Conservation (phyloP, 2,888 invertebrate species). For the Antheraea assamensis region DNA sequence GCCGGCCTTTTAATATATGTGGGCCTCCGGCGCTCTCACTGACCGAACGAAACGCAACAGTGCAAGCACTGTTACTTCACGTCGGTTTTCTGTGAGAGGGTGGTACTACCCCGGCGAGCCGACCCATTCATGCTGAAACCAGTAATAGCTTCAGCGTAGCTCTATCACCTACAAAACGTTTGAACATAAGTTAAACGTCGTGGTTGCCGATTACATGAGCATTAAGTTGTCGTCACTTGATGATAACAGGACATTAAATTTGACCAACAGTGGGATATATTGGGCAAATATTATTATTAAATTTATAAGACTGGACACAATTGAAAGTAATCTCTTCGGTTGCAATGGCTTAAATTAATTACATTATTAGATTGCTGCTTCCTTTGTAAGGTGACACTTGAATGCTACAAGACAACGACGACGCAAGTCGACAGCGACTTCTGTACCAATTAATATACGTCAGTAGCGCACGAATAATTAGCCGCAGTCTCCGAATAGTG, state of each 20-base stretch:
- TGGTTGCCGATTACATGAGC: not conserved
- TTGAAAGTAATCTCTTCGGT: not conserved
- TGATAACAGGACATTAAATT: not conserved
- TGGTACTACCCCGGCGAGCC: no score
- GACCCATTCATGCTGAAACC: no score
- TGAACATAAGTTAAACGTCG: not conserved
- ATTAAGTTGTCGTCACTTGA: not conserved
- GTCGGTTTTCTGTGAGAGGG: no score
- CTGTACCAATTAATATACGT: conserved; percentile 79
- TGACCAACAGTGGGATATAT: not conserved
- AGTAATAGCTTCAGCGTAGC: no score
- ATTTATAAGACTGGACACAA: not conserved
- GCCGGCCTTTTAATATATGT: no score
- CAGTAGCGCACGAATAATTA: conserved; percentile 74
- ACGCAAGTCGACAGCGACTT: conserved; percentile 61
- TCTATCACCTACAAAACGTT: no score
- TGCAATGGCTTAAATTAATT: conserved; percentile 8
- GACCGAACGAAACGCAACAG: no score
- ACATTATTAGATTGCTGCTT: not conserved
- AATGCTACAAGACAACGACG: conserved; percentile 53
- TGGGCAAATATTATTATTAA: not conserved
- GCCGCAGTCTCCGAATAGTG: conserved; percentile 64
- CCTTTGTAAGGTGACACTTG: conserved; percentile 63
- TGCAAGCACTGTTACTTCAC: no score
- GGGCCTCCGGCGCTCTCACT: no score